These are phyloP conservation scores for Pungitius pungitius DNA, from an alignment of 2,113 vertebrate species.

Conservation along the genomic window DNA sequence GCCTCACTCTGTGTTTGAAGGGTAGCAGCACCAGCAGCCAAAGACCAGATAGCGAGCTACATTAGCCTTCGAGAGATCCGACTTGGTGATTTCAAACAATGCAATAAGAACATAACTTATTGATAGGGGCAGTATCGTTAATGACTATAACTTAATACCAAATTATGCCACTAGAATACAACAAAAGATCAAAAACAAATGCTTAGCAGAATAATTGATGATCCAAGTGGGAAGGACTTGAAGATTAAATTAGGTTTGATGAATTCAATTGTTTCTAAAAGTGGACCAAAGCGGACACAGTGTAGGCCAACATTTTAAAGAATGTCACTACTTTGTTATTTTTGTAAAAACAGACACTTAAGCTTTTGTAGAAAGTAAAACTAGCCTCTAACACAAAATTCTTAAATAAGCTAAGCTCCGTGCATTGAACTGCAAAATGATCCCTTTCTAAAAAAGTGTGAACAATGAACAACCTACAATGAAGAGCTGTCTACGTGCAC, in stretches of 20 bases:
- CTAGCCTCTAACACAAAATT: not conserved
- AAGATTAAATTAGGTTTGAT: conserved; percentile 3
- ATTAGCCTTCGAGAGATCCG: conserved; percentile 69
- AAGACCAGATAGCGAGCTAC: conserved; percentile 72
- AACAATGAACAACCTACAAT: not conserved
- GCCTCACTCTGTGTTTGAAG: conserved; percentile 78
- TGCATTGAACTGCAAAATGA: not conserved
- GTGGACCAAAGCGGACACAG: not conserved
- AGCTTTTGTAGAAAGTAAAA: not conserved
- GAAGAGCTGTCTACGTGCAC: conserved; percentile 8
- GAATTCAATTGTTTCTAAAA: not conserved
- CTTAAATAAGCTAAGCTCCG: not conserved
- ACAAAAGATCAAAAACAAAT: conserved; percentile 40
- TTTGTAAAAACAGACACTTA: not conserved
- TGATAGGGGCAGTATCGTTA: conserved; percentile 54
- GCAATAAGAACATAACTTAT: conserved; percentile 49
- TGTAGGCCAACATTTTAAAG: conserved; percentile 1
- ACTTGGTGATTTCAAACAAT: conserved; percentile 67
- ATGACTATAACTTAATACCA: conserved; percentile 48
- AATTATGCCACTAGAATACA: conserved; percentile 49
- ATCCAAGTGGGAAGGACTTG: not conserved
- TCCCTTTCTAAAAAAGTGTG: not conserved
- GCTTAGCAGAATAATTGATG: not conserved
- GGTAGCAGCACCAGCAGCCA: conserved; percentile 75
- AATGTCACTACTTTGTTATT: not conserved